Evolutionary conservation across 2,888 invertebrate species (phyloP), one percentile per base, ranked within the genome.

Genomic region (Thalpophila matura): DNA sequence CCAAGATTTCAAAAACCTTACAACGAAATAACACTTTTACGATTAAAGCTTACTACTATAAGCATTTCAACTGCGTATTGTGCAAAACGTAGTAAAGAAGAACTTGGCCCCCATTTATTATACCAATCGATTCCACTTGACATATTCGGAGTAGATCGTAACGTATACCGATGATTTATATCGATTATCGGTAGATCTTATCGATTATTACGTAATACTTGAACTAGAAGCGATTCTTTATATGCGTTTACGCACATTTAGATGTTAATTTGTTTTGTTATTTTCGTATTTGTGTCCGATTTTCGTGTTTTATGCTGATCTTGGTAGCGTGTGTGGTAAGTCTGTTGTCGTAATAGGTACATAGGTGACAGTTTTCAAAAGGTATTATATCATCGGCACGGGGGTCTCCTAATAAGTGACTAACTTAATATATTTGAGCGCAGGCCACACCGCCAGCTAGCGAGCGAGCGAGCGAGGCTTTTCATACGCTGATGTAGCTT

Each of bases 121-220:
- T 3, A 35, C 5, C 43, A 18, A 58, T 2, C 26, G 20, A 71
- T 59, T 56, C 33, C 51, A 56, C 38, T 58, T 62, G 76, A 78
- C 79, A 61, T 75, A 78, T 58, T 78, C 55, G 51, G 75, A 76
- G 76, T 75, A 62, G 24, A 60, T 55, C 37, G 18, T 60, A 65
- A 40, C 26, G 24, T 29, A 26, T 18, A 18, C 38, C n/a, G 4
- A 31, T 78, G 71, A 76, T 77, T 77, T 64, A 79, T 67, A 6
- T 38, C 4, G 7, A 55, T 63, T 67, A 6, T 38, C 4, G 7
- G 53, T 63, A 38, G 14, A 6, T 33, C 61, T 66, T 58, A 61
- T 59, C 35, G 50, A 42, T 43, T 35, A 56, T 79, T 66, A 56
- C 63, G 57, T 61, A 60, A 69, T 20, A 16, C 6, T 22, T 2